A percentile compares a stretch with the other conserved stretches of the same genome.
phyloP scores from a whole-genome alignment of 2,113 vertebrate species.

The Coracopsis vasa region DNA sequence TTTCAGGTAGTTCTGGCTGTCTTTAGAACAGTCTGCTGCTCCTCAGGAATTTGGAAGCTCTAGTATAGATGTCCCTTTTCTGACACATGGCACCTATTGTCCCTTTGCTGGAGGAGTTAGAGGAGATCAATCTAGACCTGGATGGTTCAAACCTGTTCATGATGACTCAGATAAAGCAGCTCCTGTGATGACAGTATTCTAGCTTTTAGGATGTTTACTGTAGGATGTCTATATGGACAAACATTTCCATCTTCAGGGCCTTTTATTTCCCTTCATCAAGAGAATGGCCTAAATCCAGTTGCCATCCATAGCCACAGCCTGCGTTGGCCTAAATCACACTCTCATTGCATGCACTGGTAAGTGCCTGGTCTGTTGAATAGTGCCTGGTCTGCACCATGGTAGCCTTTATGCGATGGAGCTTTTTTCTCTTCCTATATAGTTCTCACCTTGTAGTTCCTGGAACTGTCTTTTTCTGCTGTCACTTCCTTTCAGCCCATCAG shows the following conservation, averaged over 20 bases:
- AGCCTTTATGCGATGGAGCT: not conserved
- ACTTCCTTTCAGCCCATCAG: not conserved
- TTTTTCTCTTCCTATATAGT: not conserved
- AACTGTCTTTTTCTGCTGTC: not conserved
- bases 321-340: not conserved
- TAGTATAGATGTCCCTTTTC: fast-evolving
- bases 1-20: not conserved
- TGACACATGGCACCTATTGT: not conserved
- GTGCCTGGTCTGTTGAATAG: not conserved
- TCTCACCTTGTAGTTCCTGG: not conserved
- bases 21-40: not conserved
- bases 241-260: not conserved
- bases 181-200: not conserved
- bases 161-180: not conserved
- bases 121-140: not conserved
- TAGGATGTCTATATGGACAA: not conserved
- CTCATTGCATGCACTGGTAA: not conserved
- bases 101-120: not conserved
- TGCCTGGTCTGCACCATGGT: not conserved
- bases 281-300: not conserved
- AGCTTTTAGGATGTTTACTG: not conserved
- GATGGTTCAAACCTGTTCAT: not conserved
- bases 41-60: not conserved
- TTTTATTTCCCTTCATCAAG: not conserved
- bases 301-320: not conserved